These are phyloP conservation scores for Bombyx mori DNA, from an alignment of 1,140 invertebrate genomes.

Conservation along the genomic window DNA sequence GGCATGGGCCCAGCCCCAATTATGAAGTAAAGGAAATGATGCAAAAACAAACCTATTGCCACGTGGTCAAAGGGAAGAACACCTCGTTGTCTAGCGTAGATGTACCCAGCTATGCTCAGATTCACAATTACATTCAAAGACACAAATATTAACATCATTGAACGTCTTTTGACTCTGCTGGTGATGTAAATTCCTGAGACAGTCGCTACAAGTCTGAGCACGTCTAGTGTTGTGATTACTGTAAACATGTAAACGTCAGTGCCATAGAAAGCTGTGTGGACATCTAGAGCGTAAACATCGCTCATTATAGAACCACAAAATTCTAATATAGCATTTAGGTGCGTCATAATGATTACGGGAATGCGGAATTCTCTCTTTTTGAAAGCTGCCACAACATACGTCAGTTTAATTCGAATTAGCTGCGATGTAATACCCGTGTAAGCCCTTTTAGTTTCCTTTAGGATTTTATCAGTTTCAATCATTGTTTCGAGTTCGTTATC, in stretches of 20 bases:
- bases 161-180: slow-evolving; percentile 32
- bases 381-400: slow-evolving; percentile 23
- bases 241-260: slow-evolving; percentile 21
- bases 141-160: slow-evolving; percentile 26
- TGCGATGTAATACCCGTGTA: slow-evolving; percentile 13
- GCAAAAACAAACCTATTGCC: slow-evolving; percentile 21
- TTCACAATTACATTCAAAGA: slow-evolving; percentile 26
- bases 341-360: slow-evolving; percentile 39
- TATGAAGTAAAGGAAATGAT: slow-evolving; percentile 35
- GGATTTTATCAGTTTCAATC: slow-evolving; percentile 36
- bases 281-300: slow-evolving; percentile 29
- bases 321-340: slow-evolving; percentile 28
- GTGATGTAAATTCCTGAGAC: slow-evolving; percentile 27
- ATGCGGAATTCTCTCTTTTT: slow-evolving; percentile 17
- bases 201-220: slow-evolving; percentile 35
- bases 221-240: slow-evolving; percentile 27
- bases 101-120: slow-evolving; percentile 23
- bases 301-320: slow-evolving; percentile 33
- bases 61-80: slow-evolving; percentile 25
- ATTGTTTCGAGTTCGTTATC: slow-evolving; percentile 46
- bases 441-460: slow-evolving; percentile 15
- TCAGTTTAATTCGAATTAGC: slow-evolving; percentile 21
- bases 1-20: slow-evolving; percentile 35
- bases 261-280: slow-evolving; percentile 26
- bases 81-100: slow-evolving; percentile 17